Conservation (phyloP, 2,113 vertebrate genomes). For the Callithrix jacchus region DNA sequence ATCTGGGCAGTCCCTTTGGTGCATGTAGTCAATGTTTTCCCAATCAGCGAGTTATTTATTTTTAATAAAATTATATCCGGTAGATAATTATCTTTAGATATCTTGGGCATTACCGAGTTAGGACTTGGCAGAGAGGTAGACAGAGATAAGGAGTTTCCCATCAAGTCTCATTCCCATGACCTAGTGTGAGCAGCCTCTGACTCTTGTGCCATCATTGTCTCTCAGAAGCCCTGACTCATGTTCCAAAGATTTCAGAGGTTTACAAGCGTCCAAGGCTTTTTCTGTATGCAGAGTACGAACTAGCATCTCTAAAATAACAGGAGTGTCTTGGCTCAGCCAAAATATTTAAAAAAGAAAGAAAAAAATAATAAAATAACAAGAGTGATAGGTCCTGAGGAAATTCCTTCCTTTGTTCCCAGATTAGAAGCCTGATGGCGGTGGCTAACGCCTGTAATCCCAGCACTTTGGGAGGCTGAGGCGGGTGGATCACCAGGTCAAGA, state of each 20-base stretch:
- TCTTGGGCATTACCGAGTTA: not conserved
- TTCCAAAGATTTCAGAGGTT: not conserved
- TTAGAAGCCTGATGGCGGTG: not conserved
- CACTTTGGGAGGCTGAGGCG: too few relatives aligned
- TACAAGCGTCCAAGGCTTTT: not conserved
- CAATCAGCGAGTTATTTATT: conserved; percentile 21
- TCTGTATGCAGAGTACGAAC: not conserved
- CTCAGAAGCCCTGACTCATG: not conserved
- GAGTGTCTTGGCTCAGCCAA: not conserved
- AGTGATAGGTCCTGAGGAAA: not conserved
- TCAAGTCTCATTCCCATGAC: not conserved
- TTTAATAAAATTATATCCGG: conserved; percentile 27
- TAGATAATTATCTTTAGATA: conserved; percentile 50
- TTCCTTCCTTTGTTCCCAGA: not conserved
- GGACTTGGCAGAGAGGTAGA: not conserved
- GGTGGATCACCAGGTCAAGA: too few relatives aligned
- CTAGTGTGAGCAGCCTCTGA: not conserved
- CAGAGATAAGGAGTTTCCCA: not conserved
- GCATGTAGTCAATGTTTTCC: not conserved
- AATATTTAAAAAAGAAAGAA: too few relatives aligned
- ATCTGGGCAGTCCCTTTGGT: not conserved
- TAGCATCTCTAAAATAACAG: not conserved
- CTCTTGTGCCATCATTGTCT: not conserved
- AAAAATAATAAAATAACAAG: not conserved
- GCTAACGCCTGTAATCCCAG: too few relatives aligned